Evolutionary conservation across 2,888 invertebrate genomes (phyloP).

Genomic region (Slavum lentiscoides): DNA sequence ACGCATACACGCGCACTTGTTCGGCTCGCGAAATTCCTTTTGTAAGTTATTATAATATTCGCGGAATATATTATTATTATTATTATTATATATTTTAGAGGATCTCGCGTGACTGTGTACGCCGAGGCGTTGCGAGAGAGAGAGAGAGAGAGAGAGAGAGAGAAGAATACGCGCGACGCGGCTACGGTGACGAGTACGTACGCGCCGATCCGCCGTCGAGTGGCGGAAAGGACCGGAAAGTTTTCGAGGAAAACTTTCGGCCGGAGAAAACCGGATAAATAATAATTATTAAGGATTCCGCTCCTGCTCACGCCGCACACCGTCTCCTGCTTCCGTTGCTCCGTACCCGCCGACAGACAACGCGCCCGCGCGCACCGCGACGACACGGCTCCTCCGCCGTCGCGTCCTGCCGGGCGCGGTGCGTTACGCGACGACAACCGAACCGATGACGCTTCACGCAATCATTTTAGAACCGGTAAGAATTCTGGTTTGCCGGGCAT

Average conservation of each 20-base stretch:
- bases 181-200: slow-evolving; percentile 13
- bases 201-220: slow-evolving; percentile 36
- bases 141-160: slow-evolving; percentile 37
- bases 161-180: slow-evolving; percentile 44
- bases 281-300: slow-evolving; percentile 51
- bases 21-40: slow-evolving; percentile 29
- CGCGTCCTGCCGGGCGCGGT: too few relatives aligned
- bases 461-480: too few relatives aligned
- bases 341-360: too few relatives aligned
- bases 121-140: slow-evolving; percentile 9
- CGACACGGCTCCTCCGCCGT: too few relatives aligned
- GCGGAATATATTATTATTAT: slow-evolving; percentile 29
- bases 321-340: too few relatives aligned
- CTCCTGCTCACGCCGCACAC: too few relatives aligned
- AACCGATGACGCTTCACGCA: too few relatives aligned
- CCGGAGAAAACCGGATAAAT: slow-evolving; percentile 52
- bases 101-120: slow-evolving; percentile 25
- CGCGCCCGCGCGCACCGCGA: too few relatives aligned
- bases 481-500: too few relatives aligned
- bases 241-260: slow-evolving; percentile 48
- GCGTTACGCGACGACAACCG: too few relatives aligned
- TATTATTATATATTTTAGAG: slow-evolving; percentile 14
- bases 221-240: slow-evolving; percentile 45
- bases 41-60: slow-evolving; percentile 40
- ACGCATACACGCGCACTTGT: neutral